phyloP scores from a whole-genome alignment of 2,888 invertebrate genomes.

The Polydrusus cervinus region DNA sequence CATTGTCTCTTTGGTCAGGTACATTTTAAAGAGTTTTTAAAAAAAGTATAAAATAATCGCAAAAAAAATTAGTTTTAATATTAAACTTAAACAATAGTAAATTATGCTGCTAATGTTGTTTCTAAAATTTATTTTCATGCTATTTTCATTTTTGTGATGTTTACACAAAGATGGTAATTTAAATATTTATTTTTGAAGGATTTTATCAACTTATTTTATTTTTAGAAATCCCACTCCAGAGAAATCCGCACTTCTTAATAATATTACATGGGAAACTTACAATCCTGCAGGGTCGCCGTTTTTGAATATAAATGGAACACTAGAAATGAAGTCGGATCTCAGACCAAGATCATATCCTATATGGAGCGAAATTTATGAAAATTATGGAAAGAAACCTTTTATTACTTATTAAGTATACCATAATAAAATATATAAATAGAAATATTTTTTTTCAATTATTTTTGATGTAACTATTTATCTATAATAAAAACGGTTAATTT shows the following conservation, averaged over 20 bases:
- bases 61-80: no score
- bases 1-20: no score
- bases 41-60: no score
- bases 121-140: no score
- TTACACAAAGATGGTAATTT: background rate
- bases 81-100: no score
- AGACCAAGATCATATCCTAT: background rate
- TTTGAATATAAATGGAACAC: slow-evolving; percentile 16
- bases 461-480: no score
- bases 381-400: slow-evolving; percentile 23
- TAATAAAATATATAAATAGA: background rate
- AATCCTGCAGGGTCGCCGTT: background rate
- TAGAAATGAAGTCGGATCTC: background rate
- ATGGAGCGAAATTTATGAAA: slow-evolving; percentile 24
- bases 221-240: slow-evolving; percentile 30
- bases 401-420: slow-evolving; percentile 2
- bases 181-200: background rate
- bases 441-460: background rate
- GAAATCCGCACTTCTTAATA: slow-evolving; percentile 10
- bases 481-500: no score
- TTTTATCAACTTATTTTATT: background rate
- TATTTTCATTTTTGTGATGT: no score
- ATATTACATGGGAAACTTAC: slow-evolving; percentile 10
- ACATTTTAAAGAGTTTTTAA: no score
- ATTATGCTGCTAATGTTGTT: no score